Percentiles rank a stretch among this genome's conserved stretches.
Evolutionary conservation across 1,140 invertebrate species (phyloP).

Genomic region (Patella vulgata): DNA sequence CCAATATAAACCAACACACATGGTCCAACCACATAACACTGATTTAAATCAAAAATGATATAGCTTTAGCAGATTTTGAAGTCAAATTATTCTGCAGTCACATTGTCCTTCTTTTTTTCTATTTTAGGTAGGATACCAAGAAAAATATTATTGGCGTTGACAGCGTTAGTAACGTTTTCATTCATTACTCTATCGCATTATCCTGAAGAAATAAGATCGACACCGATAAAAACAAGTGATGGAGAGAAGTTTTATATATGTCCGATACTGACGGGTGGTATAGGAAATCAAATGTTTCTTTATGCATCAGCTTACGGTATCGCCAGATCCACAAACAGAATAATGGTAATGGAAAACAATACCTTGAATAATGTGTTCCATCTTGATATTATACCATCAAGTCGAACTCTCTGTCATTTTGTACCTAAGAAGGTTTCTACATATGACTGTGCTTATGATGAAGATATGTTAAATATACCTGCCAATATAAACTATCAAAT

Average conservation of each 20-base stretch:
- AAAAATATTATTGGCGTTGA: no score
- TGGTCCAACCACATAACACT: no score
- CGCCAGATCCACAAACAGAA: constrained; percentile 17
- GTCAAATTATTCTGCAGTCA: no score
- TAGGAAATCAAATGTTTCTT: constrained; percentile 39
- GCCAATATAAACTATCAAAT: constrained; percentile 10
- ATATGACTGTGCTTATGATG: constrained; percentile 19
- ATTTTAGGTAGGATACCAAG: no score
- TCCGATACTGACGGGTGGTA: constrained; percentile 10
- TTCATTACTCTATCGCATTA: no score
- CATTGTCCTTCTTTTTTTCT: no score
- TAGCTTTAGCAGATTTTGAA: no score
- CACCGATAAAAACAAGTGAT: no score
- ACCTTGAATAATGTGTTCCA: constrained; percentile 8
- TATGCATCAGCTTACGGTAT: constrained; percentile 35
- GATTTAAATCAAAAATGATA: no score
- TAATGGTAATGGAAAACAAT: not conserved
- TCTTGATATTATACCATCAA: not conserved
- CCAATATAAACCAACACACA: no score
- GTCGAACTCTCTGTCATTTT: not conserved
- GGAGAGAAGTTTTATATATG: constrained; percentile 11
- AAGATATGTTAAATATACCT: constrained; percentile 7
- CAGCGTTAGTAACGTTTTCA: no score
- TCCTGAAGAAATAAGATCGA: no score
- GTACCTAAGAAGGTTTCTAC: not conserved